Conservation (phyloP, 2,888 invertebrate genomes). For the Apomyelois bistriatella region DNA sequence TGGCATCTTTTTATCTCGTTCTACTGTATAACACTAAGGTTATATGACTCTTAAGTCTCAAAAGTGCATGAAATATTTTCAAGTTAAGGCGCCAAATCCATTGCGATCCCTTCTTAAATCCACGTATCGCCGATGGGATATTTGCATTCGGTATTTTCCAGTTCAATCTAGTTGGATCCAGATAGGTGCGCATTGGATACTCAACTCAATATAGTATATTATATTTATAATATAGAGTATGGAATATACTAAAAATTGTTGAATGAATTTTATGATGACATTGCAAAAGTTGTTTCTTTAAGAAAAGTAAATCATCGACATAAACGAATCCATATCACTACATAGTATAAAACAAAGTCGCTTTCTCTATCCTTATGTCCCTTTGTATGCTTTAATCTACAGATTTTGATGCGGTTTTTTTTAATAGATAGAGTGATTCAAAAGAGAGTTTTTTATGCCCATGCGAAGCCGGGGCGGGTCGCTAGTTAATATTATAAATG, state of each 20-base stretch:
- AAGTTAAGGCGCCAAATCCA: constrained; percentile 1
- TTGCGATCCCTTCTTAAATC: constrained; percentile 25
- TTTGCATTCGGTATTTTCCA: constrained; percentile 62
- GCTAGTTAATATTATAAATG: too few relatives aligned
- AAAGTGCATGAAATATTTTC: neutral
- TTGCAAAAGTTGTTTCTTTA: neutral
- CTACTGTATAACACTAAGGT: too few relatives aligned
- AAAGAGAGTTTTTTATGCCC: too few relatives aligned
- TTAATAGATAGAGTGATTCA: too few relatives aligned
- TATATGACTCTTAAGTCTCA: neutral
- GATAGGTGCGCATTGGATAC: constrained; percentile 37
- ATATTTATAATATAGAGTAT: neutral
- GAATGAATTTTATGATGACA: neutral
- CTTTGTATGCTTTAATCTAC: too few relatives aligned
- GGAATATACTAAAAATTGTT: neutral
- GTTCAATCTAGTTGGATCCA: constrained; percentile 50
- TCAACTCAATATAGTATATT: constrained; percentile 17
- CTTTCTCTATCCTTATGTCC: too few relatives aligned
- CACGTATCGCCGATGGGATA: constrained; percentile 29
- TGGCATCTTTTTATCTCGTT: too few relatives aligned
- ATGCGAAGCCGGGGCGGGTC: too few relatives aligned
- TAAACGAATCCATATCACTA: too few relatives aligned
- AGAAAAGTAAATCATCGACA: too few relatives aligned
- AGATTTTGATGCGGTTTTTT: too few relatives aligned
- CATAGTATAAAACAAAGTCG: too few relatives aligned